phyloP scores from a whole-genome alignment of 2,888 invertebrate genomes.

The Nymphalis urticae region DNA sequence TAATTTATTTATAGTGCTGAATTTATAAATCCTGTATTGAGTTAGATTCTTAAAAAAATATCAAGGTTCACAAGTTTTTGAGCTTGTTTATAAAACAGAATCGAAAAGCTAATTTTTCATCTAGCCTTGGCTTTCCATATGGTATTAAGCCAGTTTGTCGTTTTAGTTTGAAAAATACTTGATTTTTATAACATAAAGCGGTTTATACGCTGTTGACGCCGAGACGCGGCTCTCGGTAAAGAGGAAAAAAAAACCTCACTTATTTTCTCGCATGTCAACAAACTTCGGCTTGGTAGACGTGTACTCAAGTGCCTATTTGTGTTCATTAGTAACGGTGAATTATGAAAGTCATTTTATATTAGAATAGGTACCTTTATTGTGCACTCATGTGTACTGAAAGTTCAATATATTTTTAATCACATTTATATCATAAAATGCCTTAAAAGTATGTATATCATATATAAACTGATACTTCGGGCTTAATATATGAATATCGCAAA shows the following conservation, averaged over 20 bases:
- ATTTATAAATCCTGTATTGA: too few species aligned
- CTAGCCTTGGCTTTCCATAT: slow-evolving; percentile 51
- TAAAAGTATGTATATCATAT: background rate
- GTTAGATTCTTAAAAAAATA: too few species aligned
- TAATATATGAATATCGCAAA: slow-evolving; percentile 31
- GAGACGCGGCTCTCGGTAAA: slow-evolving; percentile 48
- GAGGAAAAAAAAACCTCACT: slow-evolving; percentile 49
- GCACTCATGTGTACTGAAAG: slow-evolving; percentile 29
- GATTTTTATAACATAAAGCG: slow-evolving; percentile 64
- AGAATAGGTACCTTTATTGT: slow-evolving; percentile 35
- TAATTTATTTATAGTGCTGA: too few species aligned
- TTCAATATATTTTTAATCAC: slow-evolving; percentile 16
- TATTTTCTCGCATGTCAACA: slow-evolving; percentile 53
- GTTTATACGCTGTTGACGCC: slow-evolving; percentile 48
- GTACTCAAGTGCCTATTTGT: slow-evolving; percentile 48
- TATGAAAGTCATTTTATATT: slow-evolving; percentile 47
- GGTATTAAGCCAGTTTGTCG: slow-evolving; percentile 31
- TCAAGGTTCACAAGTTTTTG: too few species aligned
- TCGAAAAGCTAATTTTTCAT: slow-evolving; percentile 49
- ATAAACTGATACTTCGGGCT: slow-evolving; percentile 3
- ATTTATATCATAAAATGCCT: slow-evolving; percentile 1
- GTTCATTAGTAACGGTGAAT: slow-evolving; percentile 53
- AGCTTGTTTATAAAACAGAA: slow-evolving; percentile 18
- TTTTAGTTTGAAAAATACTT: slow-evolving; percentile 29
- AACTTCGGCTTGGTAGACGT: slow-evolving; percentile 47